These are phyloP conservation scores for Morpho achilles DNA, from an alignment of 2,888 invertebrate species.

Conservation along the genomic window DNA sequence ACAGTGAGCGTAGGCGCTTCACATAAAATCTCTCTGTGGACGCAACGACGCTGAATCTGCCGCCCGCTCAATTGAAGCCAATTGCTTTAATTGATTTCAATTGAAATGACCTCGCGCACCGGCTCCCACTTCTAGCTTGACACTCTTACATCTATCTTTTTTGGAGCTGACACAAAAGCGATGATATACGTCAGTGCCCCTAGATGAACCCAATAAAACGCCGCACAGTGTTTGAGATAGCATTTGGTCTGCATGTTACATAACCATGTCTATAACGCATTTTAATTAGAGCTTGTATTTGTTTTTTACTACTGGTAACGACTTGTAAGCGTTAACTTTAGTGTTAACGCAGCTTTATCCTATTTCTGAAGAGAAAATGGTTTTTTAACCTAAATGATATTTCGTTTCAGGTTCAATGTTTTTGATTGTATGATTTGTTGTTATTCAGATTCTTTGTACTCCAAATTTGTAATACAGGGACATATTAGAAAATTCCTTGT, in stretches of 20 bases:
- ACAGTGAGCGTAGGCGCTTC: conserved; percentile 66
- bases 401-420: no score
- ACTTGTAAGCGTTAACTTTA: no score
- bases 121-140: conserved; percentile 73
- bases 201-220: conserved; percentile 42
- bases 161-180: conserved; percentile 72
- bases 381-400: no score
- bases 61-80: conserved; percentile 74
- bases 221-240: conserved; percentile 12
- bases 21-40: conserved; percentile 75
- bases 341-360: no score
- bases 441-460: no score
- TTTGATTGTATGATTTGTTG: no score
- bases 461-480: no score
- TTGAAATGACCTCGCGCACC: conserved; percentile 77
- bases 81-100: conserved; percentile 77
- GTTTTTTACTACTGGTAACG: no score
- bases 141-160: conserved; percentile 78
- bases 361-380: no score
- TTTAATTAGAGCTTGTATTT: not conserved
- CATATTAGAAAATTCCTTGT: no score
- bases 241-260: conserved; percentile 13
- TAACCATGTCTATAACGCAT: conserved; percentile 10
- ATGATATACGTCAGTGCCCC: conserved; percentile 61
- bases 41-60: conserved; percentile 73